These are phyloP conservation scores for Litoditis marina DNA, from an alignment of 2,888 invertebrate species.

Conservation along the genomic window DNA sequence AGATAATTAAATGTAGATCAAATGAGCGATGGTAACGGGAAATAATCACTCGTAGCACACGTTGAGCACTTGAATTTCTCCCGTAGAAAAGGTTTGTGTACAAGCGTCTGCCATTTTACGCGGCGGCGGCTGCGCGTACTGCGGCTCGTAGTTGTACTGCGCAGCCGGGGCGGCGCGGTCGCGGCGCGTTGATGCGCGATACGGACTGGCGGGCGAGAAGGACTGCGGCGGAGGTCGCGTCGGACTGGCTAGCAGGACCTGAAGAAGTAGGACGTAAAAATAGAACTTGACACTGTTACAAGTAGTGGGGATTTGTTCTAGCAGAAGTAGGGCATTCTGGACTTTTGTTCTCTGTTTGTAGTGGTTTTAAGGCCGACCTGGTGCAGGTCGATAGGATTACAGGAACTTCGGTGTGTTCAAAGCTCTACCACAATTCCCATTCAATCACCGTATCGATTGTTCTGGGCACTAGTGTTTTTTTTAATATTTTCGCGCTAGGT, in stretches of 20 bases:
- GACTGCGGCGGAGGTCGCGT: constrained; percentile 50
- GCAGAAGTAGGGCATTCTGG: not conserved
- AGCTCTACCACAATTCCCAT: too few relatives aligned
- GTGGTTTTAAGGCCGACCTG: too few relatives aligned
- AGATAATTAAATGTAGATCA: too few relatives aligned
- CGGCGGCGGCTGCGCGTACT: constrained; percentile 26
- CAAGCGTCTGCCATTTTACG: constrained; percentile 52
- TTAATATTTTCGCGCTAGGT: too few relatives aligned
- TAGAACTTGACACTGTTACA: too few relatives aligned
- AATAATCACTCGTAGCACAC: constrained; percentile 57
- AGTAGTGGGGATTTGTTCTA: not conserved
- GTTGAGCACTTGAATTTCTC: constrained; percentile 66
- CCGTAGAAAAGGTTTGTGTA: constrained; percentile 61
- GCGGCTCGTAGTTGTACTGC: constrained; percentile 11
- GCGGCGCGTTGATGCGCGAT: constrained; percentile 35
- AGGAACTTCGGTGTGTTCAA: too few relatives aligned
- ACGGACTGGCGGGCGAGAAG: constrained; percentile 29
- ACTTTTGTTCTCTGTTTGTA: too few relatives aligned
- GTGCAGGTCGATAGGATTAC: too few relatives aligned
- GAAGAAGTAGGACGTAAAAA: constrained; percentile 22
- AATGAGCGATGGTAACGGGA: too few relatives aligned
- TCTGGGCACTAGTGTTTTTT: too few relatives aligned
- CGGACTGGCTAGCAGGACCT: constrained; percentile 50
- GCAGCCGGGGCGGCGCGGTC: constrained; percentile 15
- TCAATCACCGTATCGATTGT: too few relatives aligned